Base-by-base conservation (phyloP, 2,797 vertebrate species). In the Gadopsis bispinosus region DNA sequence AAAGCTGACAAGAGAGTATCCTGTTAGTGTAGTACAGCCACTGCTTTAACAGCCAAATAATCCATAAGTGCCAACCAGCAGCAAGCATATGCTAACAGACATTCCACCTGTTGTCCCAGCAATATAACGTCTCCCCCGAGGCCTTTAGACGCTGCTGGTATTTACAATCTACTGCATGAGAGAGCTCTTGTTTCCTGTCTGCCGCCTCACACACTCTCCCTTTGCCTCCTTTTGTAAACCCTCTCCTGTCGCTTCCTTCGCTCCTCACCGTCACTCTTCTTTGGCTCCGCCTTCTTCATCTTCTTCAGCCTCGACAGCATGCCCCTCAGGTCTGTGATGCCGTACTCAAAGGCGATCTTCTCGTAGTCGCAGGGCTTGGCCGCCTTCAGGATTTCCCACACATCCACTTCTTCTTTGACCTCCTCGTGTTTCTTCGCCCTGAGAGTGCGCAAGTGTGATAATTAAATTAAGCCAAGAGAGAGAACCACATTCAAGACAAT, bases 251-350 rank as follows among this genome's bases (percentile, higher is more conserved):
- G 43, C 45, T 73, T 47, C 45, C 39, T 50, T 47, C 12, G 0
- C 62, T 50, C 33, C 92, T 92, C 84, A 96, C 97, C 96, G 26
- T 96, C 95, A 2, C 96, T 96, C 90, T 95, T 97, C 85, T 97
- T 97, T 75, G 94, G 81, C 91, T 97, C 97, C 12, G 94, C 95
- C 84, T 95, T 94, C 93, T 95, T 96, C 94, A 96, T 96, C 92
- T 95, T 96, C 93, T 97, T 98, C 79, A 98, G 95, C 75, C 95
- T 94, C 80, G 94, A 96, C 60, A 98, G 92, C 97, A 98, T 95
- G 77, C 97, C 97, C 5, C 96, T 94, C n/a, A 98, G 95, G 93
- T 98, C 97, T 0, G 97, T 98, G 90, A 98, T 96, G 76, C 97
- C 97, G 0, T 98, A 97, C 88, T 98, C 83, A 53, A 98, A 98